These are phyloP conservation scores for Electrona antarctica DNA, from an alignment of 2,113 vertebrate species.

Conservation along the genomic window DNA sequence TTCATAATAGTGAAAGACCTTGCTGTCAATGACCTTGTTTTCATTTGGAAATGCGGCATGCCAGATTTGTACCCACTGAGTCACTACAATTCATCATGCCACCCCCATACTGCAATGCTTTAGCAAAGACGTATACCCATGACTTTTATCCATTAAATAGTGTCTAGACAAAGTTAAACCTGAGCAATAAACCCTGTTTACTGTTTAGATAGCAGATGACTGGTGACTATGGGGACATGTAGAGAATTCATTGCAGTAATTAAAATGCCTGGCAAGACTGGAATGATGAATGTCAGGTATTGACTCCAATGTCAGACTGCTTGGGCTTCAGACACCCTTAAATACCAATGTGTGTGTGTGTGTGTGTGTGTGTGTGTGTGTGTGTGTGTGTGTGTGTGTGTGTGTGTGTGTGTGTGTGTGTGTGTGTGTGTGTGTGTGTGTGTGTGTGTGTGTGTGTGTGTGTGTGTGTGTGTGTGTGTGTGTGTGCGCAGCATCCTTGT, in stretches of 20 bases:
- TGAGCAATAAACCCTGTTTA: slow-evolving; percentile 48
- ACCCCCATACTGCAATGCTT: neutral
- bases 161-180: slow-evolving; percentile 46
- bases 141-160: slow-evolving; percentile 33
- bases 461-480: no score
- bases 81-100: no score
- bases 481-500: slow-evolving; percentile 16
- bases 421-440: no score
- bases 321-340: slow-evolving; percentile 46
- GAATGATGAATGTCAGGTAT: slow-evolving; percentile 75
- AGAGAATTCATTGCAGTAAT: slow-evolving; percentile 75
- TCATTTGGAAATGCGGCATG: no score
- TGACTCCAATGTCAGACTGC: slow-evolving; percentile 60
- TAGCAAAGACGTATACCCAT: neutral
- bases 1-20: no score
- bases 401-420: neutral
- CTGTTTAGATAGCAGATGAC: slow-evolving; percentile 51
- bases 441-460: no score
- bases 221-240: slow-evolving; percentile 39
- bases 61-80: no score
- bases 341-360: slow-evolving; percentile 8
- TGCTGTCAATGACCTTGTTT: no score
- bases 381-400: neutral
- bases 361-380: slow-evolving; percentile 11
- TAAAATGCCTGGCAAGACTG: slow-evolving; percentile 64